phyloP scores from a whole-genome alignment of 2,888 invertebrate species.

The Pyrochroa serraticornis region DNA sequence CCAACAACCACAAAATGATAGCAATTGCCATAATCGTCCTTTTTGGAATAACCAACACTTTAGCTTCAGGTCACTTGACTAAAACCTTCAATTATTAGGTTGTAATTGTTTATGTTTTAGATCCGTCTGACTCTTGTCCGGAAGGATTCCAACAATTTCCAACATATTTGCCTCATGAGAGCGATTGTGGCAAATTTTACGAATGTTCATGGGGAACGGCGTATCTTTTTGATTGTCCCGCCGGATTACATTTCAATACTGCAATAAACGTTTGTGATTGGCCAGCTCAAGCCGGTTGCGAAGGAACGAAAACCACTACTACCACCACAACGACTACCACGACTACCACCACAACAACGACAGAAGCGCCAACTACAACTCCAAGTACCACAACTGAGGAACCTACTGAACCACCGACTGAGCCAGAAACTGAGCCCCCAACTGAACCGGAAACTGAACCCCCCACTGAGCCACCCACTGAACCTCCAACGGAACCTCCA shows the following conservation, averaged over 20 bases:
- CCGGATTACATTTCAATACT: slow-evolving; percentile 36
- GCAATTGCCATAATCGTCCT: too few relatives aligned
- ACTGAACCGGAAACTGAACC: neutral
- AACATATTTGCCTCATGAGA: slow-evolving; percentile 22
- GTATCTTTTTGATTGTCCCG: slow-evolving; percentile 35
- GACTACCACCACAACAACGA: neutral
- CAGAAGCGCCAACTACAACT: neutral
- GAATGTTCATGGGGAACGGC: slow-evolving; percentile 38
- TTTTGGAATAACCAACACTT: neutral
- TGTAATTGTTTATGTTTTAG: neutral
- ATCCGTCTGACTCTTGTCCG: slow-evolving; percentile 26
- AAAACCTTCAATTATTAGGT: neutral
- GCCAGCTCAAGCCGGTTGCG: slow-evolving; percentile 35
- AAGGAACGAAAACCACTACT: neutral
- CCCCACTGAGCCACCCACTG: neutral
- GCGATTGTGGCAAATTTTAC: slow-evolving; percentile 34
- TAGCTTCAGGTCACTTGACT: neutral
- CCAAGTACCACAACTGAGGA: neutral
- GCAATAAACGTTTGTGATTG: slow-evolving; percentile 37
- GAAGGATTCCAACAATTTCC: slow-evolving; percentile 23
- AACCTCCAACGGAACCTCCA: slow-evolving; percentile 2
- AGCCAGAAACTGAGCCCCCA: neutral
- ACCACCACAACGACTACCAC: neutral
- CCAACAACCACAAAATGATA: neutral
- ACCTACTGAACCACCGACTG: neutral